These are phyloP conservation scores for Myotis vivesi DNA, from an alignment of 2,797 vertebrate genomes.

Conservation along the genomic window DNA sequence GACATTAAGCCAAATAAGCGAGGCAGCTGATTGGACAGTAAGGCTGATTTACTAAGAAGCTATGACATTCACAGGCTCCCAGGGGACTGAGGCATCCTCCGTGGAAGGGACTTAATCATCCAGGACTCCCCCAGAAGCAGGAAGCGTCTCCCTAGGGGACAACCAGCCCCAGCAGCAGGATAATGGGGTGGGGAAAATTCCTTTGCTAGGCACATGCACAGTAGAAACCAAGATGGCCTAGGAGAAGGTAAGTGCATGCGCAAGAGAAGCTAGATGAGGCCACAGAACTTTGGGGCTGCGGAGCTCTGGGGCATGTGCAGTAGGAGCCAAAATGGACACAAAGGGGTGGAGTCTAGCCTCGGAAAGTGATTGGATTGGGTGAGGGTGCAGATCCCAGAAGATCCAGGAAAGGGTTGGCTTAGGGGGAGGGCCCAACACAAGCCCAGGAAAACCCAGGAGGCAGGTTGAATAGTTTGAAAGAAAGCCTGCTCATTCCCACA, in stretches of 20 bases:
- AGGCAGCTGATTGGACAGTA: neutral
- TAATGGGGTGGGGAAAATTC: neutral
- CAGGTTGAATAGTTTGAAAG: neutral
- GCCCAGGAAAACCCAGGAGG: neutral
- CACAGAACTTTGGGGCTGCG: fast-evolving
- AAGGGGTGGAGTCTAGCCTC: neutral
- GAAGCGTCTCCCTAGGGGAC: neutral
- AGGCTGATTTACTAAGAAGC: neutral
- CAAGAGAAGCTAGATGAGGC: neutral
- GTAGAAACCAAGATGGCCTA: neutral
- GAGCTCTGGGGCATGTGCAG: neutral
- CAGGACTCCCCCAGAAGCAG: neutral
- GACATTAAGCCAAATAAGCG: neutral
- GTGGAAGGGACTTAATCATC: neutral
- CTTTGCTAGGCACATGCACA: neutral
- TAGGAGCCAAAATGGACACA: neutral
- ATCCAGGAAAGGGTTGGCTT: neutral
- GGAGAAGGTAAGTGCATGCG: neutral
- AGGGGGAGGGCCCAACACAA: neutral
- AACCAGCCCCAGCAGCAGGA: neutral
- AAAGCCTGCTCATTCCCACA: neutral
- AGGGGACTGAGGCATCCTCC: neutral
- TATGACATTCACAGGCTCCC: neutral
- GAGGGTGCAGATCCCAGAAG: neutral
- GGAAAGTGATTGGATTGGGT: neutral